Base-by-base conservation (phyloP, 2,797 vertebrate genomes). In the Hyperoplus lanceolatus region DNA sequence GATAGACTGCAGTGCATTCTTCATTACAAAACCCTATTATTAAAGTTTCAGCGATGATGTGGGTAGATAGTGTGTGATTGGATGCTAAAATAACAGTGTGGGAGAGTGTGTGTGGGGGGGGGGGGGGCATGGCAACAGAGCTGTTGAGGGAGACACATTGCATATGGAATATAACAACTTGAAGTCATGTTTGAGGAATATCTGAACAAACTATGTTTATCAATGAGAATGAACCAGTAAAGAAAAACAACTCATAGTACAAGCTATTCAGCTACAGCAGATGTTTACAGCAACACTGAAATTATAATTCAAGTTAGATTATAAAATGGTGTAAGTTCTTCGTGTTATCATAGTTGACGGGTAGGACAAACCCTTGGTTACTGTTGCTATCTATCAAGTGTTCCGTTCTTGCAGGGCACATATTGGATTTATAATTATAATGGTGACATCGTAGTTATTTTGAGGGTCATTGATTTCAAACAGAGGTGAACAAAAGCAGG, bases 1-100 rank as follows among this genome's bases (percentile, higher is more conserved):
- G 80, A 87, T 85, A 74, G 56, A 81, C 45, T 43, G 54, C 70
- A 14, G 57, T 73, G 58, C 56, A 73, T 85, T 86, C 64, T 89
- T 86, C 77, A 79, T 89, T 89, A 71, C 74, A 84, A 29, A 63
- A 80, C 62, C 75, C 74, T 77, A 81, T 78, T 84, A 79, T 90
- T 81, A 86, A 71, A 79, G 79, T 71, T 70, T 71, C 63, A 56
- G 64, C 61, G 54, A 57, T 76, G 57, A 69, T 79, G 66, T 73
- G 77, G 69, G 50, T 43, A 78, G 69, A 80, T 74, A 41, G 29
- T 29, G 29, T 29, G 29, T 29, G 29, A 29, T 29, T 29, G 29
- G 29, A 29, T 29, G 29, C 29, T 29, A 29, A 29, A 3, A 29
- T 29, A 29, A 29, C 69, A 62, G 29, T 54, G 1, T 12, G 62